Evolutionary conservation across 2,113 vertebrate species (phyloP).

Genomic region (Chinchilla lanigera): DNA sequence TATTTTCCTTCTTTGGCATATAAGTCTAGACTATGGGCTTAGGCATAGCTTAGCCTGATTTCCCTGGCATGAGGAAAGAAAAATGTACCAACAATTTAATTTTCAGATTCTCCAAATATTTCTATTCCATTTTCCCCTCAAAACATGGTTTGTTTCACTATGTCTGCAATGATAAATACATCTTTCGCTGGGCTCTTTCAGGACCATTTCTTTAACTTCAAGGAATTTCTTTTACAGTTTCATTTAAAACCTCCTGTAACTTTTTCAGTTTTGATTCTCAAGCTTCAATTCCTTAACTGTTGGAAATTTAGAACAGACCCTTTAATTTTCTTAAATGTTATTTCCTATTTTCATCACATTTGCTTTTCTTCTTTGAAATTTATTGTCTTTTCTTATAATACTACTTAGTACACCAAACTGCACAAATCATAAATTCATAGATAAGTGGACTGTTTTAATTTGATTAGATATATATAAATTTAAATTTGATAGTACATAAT

Average conservation of each 20-base stretch:
- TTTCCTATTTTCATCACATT: not conserved
- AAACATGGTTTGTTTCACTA: not conserved
- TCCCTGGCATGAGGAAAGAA: not conserved
- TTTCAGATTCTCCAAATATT: not conserved
- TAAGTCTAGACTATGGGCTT: not conserved
- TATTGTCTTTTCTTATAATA: not conserved
- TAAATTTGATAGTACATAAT: not conserved
- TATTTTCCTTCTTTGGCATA: not conserved
- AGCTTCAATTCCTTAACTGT: not conserved
- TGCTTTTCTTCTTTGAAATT: not conserved
- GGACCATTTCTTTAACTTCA: not conserved
- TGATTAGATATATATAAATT: not conserved
- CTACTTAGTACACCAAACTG: too few species aligned
- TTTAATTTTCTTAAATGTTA: not conserved
- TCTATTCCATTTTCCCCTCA: not conserved
- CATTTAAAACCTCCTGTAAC: not conserved
- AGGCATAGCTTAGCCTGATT: fast-evolving
- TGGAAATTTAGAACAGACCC: not conserved
- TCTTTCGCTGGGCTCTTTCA: not conserved
- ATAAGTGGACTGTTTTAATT: not conserved
- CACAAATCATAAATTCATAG: not conserved
- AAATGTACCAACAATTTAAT: fast-evolving
- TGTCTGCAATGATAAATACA: not conserved
- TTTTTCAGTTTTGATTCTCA: not conserved
- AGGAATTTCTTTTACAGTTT: not conserved